Base-by-base conservation (phyloP, 2,888 invertebrate species). In the Ectobius pallidus region DNA sequence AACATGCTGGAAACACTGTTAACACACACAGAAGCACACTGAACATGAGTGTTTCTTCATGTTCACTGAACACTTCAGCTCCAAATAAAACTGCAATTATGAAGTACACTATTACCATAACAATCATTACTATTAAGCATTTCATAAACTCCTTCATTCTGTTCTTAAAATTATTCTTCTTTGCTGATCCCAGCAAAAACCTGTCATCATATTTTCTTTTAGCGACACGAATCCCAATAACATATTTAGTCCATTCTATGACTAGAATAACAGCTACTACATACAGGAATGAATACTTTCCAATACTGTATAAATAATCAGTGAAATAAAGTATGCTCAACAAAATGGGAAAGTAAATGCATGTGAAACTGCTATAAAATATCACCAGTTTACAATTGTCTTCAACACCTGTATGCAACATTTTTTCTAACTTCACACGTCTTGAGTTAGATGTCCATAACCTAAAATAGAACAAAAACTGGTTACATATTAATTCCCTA, bases 31-130 rank as follows among this genome's bases (percentile, higher is more conserved):
- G 79, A 34, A 91, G 82, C 1, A 87, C 76, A 3, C 91, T 87
- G 73, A 92, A 84, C 86, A 90, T 89, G 27, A 89, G 83, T 0
- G 92, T 92, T 81, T 91, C 89, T 79, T 91, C 89, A 46, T 89
- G 87, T 73, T 87, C 85, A 9, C 86, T 86, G 55, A 88, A 80
- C 4, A 90, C 80, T 3, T 91, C 90, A 0, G 91, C 92, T 44
- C 92, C 92, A 77, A 91, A 91, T 65, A 92, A 78, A 65, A 92
- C 86, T 20, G 90, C 87, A 4, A 87, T 83, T 3, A 87, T 75
- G 77, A 90, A 90, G 79, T 87, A 90, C 70, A 87, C 79, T 46
- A 84, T 80, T 49, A 85, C 83, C 30, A 86, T 84, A 32, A 85
- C 80, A 0, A 86, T 75, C 1, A 87, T 79, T 61, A 86, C 83